These are phyloP conservation scores for Azorinus chamasolen DNA, from an alignment of 2,888 invertebrate genomes.

Conservation along the genomic window DNA sequence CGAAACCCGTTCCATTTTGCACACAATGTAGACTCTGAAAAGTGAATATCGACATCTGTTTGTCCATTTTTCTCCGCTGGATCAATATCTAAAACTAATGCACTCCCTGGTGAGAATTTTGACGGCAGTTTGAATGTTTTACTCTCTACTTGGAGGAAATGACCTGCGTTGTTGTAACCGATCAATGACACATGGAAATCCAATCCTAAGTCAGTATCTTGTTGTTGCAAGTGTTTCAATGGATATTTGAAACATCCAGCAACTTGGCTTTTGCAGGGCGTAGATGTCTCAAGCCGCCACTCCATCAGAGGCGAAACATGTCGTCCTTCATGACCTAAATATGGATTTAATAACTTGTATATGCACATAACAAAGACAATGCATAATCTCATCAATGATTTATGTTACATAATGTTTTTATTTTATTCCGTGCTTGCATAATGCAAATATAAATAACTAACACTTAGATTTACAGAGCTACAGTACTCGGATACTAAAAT, in stretches of 20 bases:
- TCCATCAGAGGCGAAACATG: slow-evolving; percentile 29
- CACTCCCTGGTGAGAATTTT: slow-evolving; percentile 32
- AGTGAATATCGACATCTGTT: slow-evolving; percentile 35
- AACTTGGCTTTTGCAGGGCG: slow-evolving; percentile 2
- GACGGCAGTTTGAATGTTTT: slow-evolving; percentile 40
- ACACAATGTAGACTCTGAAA: slow-evolving; percentile 39
- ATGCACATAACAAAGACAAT: too few relatives aligned
- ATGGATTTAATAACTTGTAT: too few relatives aligned
- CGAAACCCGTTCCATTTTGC: slow-evolving; percentile 39
- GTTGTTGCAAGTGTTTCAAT: slow-evolving; percentile 14
- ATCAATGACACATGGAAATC: slow-evolving; percentile 29
- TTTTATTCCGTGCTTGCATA: too few relatives aligned
- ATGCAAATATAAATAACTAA: too few relatives aligned
- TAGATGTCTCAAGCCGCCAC: slow-evolving; percentile 36
- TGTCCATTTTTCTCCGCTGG: background rate
- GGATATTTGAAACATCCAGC: slow-evolving; percentile 52
- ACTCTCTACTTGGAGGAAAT: slow-evolving; percentile 33
- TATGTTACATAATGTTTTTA: too few relatives aligned
- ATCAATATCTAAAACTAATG: slow-evolving; percentile 44
- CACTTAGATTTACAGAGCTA: too few relatives aligned
- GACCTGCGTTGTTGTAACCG: slow-evolving; percentile 61
- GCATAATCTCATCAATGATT: too few relatives aligned
- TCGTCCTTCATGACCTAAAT: slow-evolving; percentile 17
- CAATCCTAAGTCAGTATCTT: slow-evolving; percentile 20
- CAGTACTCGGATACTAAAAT: too few relatives aligned